Evolutionary conservation across 2,797 vertebrate genomes (phyloP).

Genomic region (Tenualosa ilisha): DNA sequence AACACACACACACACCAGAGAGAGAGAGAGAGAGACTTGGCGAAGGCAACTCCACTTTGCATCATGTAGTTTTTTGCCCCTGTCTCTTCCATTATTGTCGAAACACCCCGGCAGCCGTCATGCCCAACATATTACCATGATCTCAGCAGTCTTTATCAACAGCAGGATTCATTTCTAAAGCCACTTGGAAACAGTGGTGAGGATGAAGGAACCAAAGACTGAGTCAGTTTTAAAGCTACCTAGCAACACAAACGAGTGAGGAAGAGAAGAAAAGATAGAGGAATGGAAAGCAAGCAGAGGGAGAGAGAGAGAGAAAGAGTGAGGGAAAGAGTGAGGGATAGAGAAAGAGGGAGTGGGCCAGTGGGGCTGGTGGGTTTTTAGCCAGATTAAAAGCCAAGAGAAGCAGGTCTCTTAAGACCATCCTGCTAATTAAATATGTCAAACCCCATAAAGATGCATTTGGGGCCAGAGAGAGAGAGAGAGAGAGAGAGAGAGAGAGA

Average conservation of each 20-base stretch:
- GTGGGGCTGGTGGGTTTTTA: slow-evolving; percentile 67
- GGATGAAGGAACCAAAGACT: not conserved
- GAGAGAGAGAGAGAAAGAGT: not conserved
- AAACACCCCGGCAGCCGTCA: no score
- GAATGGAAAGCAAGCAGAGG: not conserved
- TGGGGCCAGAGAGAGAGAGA: slow-evolving; percentile 64
- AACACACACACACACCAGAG: not conserved
- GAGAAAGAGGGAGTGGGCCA: slow-evolving; percentile 40
- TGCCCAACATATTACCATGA: no score
- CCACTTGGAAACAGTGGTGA: no score
- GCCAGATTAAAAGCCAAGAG: slow-evolving; percentile 80
- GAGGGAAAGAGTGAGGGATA: slow-evolving; percentile 14
- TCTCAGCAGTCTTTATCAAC: no score
- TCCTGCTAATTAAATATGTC: slow-evolving; percentile 88
- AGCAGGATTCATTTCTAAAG: no score
- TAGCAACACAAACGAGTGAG: not conserved
- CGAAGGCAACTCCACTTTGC: no score
- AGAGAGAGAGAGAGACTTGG: no score
- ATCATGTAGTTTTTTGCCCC: no score
- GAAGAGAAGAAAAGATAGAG: not conserved
- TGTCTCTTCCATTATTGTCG: no score
- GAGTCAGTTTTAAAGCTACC: not conserved
- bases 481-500: slow-evolving; percentile 67
- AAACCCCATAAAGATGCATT: slow-evolving; percentile 84
- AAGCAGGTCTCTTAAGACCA: slow-evolving; percentile 79